Conservation (phyloP, 2,113 vertebrate genomes). For the Platycercus adscitus region DNA sequence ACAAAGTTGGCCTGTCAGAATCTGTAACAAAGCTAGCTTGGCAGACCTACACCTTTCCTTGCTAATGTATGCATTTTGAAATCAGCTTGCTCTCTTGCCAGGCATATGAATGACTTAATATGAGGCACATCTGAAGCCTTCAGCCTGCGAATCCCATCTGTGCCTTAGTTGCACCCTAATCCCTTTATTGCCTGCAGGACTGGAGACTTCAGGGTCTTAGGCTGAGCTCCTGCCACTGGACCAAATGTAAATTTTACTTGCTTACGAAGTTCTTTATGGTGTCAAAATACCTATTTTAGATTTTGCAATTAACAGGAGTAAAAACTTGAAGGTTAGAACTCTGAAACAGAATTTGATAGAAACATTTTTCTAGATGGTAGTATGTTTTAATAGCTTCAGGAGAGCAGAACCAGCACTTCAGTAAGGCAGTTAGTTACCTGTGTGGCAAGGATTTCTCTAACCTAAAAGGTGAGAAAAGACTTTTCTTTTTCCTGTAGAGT, state of each 20-base stretch:
- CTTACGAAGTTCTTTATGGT: background rate
- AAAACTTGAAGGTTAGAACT: background rate
- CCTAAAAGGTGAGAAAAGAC: background rate
- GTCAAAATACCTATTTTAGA: background rate
- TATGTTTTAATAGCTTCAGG: background rate
- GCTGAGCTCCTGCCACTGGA: background rate
- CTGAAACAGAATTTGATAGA: background rate
- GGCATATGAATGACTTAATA: background rate
- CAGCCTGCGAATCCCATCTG: conserved; percentile 28
- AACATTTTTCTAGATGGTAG: background rate
- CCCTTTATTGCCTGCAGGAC: background rate
- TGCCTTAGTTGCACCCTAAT: background rate
- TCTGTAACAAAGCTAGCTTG: background rate
- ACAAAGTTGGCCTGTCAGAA: background rate
- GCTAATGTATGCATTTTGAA: conserved; percentile 1
- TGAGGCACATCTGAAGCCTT: conserved; percentile 9
- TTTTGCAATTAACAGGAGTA: background rate
- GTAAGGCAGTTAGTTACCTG: background rate
- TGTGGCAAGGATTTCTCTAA: background rate
- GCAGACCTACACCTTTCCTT: background rate
- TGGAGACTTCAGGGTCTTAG: background rate
- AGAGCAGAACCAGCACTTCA: background rate
- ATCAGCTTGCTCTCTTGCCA: background rate
- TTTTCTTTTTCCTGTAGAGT: background rate
- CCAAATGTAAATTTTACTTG: background rate